phyloP scores from a whole-genome alignment of 2,113 vertebrate species.

The Salvelinus fontinalis region DNA sequence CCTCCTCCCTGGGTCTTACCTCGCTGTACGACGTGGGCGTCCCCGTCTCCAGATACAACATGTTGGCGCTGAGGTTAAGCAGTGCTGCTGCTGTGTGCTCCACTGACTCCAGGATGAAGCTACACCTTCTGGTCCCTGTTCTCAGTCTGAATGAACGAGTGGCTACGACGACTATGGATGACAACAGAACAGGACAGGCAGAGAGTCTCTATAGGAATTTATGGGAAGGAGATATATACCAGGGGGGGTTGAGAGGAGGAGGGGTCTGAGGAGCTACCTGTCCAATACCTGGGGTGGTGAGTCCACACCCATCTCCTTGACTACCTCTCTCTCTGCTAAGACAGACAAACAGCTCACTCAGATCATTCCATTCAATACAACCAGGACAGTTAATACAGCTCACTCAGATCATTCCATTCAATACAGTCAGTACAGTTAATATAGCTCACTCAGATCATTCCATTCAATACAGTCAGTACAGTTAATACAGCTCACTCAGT shows the following conservation, averaged over 20 bases:
- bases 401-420: background rate
- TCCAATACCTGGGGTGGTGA: conserved; percentile 82
- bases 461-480: too few relatives aligned
- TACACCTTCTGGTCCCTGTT: conserved; percentile 82
- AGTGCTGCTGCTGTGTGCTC: conserved; percentile 92
- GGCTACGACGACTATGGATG: conserved; percentile 66
- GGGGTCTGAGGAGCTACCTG: conserved; percentile 89
- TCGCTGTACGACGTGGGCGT: conserved; percentile 92
- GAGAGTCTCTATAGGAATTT: conserved; percentile 85
- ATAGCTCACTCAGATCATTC: background rate
- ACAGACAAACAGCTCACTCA: background rate
- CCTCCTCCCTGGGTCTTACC: conserved; percentile 78
- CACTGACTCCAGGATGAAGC: conserved; percentile 94
- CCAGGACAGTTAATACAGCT: background rate
- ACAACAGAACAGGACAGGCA: conserved; percentile 76
- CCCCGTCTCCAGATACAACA: conserved; percentile 99
- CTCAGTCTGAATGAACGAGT: conserved; percentile 73
- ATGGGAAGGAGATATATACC: conserved; percentile 88
- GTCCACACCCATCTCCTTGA: conserved; percentile 78
- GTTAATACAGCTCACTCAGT: too few relatives aligned
- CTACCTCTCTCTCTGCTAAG: conserved; percentile 72
- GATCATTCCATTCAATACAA: conserved; percentile 1
- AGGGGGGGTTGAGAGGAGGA: conserved; percentile 74
- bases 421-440: background rate
- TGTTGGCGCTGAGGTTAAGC: conserved; percentile 98